Percentiles rank a stretch among this genome's conserved stretches.
phyloP scores from a whole-genome alignment of 30 jellyfish, hydroid and myxozoan genomes.

The Pelagia noctiluca region DNA sequence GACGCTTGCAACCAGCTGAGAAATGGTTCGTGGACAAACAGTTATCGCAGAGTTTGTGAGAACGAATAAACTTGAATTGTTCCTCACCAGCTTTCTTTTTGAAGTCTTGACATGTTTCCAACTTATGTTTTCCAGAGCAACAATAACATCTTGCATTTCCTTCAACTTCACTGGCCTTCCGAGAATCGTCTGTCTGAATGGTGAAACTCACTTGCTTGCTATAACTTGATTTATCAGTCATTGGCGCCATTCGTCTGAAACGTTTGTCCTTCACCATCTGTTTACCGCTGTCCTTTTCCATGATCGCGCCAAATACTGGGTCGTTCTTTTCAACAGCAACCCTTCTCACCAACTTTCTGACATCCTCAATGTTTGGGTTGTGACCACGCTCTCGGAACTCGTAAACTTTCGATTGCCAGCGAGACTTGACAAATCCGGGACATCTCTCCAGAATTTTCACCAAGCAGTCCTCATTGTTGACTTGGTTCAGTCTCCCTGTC shows the following conservation, averaged over 20 bases:
- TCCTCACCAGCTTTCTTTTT: constrained; percentile 8
- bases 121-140: constrained; percentile 5
- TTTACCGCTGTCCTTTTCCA: constrained; percentile 4
- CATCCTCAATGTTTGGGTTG: constrained; percentile 4
- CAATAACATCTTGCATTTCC: background rate
- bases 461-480: constrained; percentile 15
- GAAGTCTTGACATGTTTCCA: constrained; percentile 5
- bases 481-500: constrained; percentile 20
- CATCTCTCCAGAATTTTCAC: constrained; percentile 7
- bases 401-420: constrained; percentile 20
- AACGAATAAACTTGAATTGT: constrained; percentile 18
- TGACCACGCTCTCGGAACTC: constrained; percentile 16
- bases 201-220: constrained; percentile 38
- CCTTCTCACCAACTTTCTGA: background rate
- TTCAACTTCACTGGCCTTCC: background rate
- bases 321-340: background rate
- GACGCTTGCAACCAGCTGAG: constrained; percentile 61
- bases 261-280: background rate
- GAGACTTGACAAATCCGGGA: constrained; percentile 37
- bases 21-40: constrained; percentile 28
- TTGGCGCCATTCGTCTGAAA: background rate
- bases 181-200: constrained; percentile 36
- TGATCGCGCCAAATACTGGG: background rate
- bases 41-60: constrained; percentile 33
- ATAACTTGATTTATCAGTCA: background rate